Conservation (phyloP, 2,888 invertebrate genomes). For the Augochlorella aurata region DNA sequence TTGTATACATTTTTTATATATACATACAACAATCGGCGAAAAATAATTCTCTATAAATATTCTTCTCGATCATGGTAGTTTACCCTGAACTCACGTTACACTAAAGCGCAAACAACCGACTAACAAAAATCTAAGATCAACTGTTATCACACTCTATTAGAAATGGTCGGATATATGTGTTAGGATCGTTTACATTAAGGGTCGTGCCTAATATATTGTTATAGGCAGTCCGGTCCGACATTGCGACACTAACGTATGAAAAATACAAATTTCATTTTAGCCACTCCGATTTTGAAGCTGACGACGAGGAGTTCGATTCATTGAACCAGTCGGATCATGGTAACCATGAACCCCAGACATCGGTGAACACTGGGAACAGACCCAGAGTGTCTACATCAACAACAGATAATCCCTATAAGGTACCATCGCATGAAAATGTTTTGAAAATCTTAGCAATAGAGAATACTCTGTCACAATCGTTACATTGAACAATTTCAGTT, state of each 20-base stretch:
- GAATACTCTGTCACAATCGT: background rate
- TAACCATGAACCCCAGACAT: conserved; percentile 72
- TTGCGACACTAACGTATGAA: conserved; percentile 43
- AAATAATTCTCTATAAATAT: conserved; percentile 1
- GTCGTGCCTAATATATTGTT: conserved; percentile 67
- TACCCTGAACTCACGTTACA: background rate
- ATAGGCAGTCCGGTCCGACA: conserved; percentile 33
- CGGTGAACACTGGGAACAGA: conserved; percentile 70
- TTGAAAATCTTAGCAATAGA: background rate
- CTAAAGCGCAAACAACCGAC: conserved; percentile 15
- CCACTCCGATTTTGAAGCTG: conserved; percentile 85
- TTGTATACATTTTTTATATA: conserved; percentile 44
- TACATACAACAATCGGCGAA: conserved; percentile 12
- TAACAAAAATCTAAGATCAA: background rate
- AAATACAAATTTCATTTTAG: conserved; percentile 73
- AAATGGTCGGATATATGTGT: conserved; percentile 9
- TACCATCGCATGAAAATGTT: conserved; percentile 52
- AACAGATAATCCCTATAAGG: conserved; percentile 80
- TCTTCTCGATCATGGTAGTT: conserved; percentile 8
- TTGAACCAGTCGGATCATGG: conserved; percentile 82
- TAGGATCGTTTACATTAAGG: conserved; percentile 43
- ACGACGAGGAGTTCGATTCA: conserved; percentile 84
- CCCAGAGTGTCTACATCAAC: conserved; percentile 80
- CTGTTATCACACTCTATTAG: background rate
- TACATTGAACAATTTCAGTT: conserved; percentile 67